Base-by-base conservation (phyloP, 2,888 invertebrate genomes). In the Tuberolachnus salignus region DNA sequence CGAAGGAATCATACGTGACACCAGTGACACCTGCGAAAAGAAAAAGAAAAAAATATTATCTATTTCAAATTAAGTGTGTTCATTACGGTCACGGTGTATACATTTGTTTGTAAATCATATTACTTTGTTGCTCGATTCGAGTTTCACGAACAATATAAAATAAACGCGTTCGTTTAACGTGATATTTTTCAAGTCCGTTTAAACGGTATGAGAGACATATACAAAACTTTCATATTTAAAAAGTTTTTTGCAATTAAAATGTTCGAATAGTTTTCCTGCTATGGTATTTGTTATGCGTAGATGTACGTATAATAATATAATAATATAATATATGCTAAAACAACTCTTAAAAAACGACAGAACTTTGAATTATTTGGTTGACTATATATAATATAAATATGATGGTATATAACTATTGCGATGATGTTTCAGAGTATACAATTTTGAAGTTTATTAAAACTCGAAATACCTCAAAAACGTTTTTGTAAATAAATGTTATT, bases 1-100 rank as follows among this genome's bases (percentile, higher is more conserved):
- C 21, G 96, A 96, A 21, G 97, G 97, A 81, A 95, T 91, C 87
- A 97, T 93, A 83, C 94, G 90, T 78, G 94, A 91, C 90, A 95
- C 92, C 84, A 95, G 89, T 80, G 96, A 97, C 83, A 97, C 92
- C 92, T 94, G 6, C 6, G 34, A 4, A 34, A 34, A 34, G 6
- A 34, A 34, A 88, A 6, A 85, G 86, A 81, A 83, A 84, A 82
- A 66, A 57, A 44, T n/a, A 19, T 49, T 49, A 6, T 1, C 1
- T 57, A 9, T 10, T 64, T 16, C 3, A 59, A 10, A 26, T 16
- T 4, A 34, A 3, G 34, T 6, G 34, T 34, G 34, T 34, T 34
- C 34, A 34, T 34, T 34, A 34, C 6, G n/a, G 3, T 34, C 3
- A 34, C 34, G 34, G n/a, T 34, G 34, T 34, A 34, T 4, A 34